phyloP scores from a whole-genome alignment of 2,113 vertebrate species.

The Forbesichthys papilliferus region DNA sequence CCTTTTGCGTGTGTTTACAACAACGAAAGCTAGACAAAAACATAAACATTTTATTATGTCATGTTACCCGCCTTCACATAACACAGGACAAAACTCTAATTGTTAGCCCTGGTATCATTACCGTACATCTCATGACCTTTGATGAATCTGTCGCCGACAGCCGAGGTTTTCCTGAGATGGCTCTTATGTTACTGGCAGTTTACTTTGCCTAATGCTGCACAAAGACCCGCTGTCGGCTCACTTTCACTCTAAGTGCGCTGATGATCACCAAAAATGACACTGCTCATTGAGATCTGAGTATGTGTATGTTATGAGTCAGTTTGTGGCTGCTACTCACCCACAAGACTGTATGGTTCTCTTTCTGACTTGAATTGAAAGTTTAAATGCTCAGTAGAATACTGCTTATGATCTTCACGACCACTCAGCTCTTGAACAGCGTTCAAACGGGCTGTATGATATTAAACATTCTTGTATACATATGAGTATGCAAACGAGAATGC shows the following conservation, averaged over 20 bases:
- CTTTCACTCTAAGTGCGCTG: conserved; percentile 49
- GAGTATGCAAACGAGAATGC: conserved; percentile 6
- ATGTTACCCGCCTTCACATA: neutral
- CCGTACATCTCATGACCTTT: conserved; percentile 11
- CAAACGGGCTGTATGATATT: conserved; percentile 3
- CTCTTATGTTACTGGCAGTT: conserved; percentile 37
- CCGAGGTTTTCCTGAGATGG: neutral
- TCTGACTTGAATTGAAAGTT: neutral
- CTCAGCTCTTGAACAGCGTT: neutral
- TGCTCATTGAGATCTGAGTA: conserved; percentile 57
- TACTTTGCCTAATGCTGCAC: conserved; percentile 41
- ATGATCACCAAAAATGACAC: conserved; percentile 40
- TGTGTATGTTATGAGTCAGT: conserved; percentile 48
- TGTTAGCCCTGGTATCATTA: neutral
- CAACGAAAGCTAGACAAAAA: too few relatives aligned
- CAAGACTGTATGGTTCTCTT: neutral
- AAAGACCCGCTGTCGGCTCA: conserved; percentile 37
- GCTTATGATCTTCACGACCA: conserved; percentile 19
- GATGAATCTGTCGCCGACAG: conserved; percentile 27
- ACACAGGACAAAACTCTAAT: conserved; percentile 11
- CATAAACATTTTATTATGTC: neutral
- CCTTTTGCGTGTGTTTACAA: too few relatives aligned
- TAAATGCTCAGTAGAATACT: too few relatives aligned
- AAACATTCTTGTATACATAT: conserved; percentile 19
- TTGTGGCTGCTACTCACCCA: conserved; percentile 17